These are phyloP conservation scores for Aphaenogaster floridana DNA, from an alignment of 1,140 invertebrate species.

Conservation along the genomic window DNA sequence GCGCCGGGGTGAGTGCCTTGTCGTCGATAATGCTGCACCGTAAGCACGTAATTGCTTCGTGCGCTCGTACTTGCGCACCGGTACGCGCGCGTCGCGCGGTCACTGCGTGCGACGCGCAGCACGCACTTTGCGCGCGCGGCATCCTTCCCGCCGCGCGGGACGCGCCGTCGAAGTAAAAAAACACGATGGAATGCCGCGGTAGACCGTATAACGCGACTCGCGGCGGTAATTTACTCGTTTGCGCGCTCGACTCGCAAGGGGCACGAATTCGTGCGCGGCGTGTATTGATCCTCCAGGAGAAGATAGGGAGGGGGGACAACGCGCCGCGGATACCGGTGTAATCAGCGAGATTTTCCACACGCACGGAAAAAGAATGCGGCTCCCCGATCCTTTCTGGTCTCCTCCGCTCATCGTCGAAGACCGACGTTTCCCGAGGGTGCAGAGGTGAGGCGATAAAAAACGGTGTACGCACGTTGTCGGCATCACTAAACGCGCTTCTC, in stretches of 20 bases:
- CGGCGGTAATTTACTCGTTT: conserved; percentile 72
- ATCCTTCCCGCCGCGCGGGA: conserved; percentile 41
- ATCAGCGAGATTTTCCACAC: conserved; percentile 32
- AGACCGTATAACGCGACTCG: conserved; percentile 63
- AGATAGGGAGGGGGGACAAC: neutral
- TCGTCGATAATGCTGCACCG: conserved; percentile 72
- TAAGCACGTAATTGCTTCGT: conserved; percentile 74
- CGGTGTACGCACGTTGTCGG: neutral
- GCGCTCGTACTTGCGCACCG: conserved; percentile 47
- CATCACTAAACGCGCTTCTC: neutral
- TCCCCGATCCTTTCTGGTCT: neutral
- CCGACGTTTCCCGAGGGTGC: neutral
- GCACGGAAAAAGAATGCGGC: conserved; percentile 17
- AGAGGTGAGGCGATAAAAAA: conserved; percentile 22
- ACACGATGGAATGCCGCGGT: conserved; percentile 36
- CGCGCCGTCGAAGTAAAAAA: neutral
- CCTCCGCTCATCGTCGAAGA: neutral
- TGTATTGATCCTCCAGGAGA: conserved; percentile 20
- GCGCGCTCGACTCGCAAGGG: neutral
- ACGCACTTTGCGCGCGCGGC: conserved; percentile 26
- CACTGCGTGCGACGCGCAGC: neutral
- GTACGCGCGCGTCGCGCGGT: conserved; percentile 44
- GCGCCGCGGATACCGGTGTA: conserved; percentile 32
- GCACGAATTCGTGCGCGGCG: conserved; percentile 48
- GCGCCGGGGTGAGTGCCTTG: conserved; percentile 63